Conservation (phyloP, 2,888 invertebrate species). For the Phaonia tiefii region DNA sequence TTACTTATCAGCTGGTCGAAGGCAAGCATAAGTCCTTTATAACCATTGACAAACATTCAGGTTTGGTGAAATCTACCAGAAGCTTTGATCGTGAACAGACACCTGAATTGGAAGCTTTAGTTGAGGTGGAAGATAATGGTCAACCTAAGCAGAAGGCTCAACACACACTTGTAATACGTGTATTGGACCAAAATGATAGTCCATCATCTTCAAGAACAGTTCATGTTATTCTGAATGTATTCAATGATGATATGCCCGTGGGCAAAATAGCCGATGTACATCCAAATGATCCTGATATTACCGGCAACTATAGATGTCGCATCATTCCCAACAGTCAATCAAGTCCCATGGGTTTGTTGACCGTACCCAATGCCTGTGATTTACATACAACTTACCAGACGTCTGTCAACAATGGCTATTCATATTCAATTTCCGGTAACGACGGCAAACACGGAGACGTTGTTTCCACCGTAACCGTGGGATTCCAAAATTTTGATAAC, state of each 20-base stretch:
- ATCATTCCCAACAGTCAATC: conserved; percentile 85
- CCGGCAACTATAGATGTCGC: conserved; percentile 93
- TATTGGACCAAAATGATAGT: conserved; percentile 94
- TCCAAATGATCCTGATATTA: conserved; percentile 95
- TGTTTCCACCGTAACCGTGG: conserved; percentile 91
- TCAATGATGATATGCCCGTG: conserved; percentile 87
- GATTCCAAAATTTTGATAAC: conserved; percentile 90
- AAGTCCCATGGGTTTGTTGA: conserved; percentile 83
- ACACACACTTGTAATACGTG: conserved; percentile 87
- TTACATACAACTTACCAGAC: conserved; percentile 87
- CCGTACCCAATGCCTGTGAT: conserved; percentile 89
- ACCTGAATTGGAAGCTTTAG: conserved; percentile 87
- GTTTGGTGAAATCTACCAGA: conserved; percentile 88
- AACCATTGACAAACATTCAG: conserved; percentile 89
- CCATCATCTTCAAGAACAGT: conserved; percentile 92
- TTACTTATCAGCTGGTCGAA: conserved; percentile 89
- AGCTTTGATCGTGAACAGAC: conserved; percentile 91
- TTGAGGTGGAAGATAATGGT: conserved; percentile 95
- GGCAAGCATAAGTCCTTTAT: conserved; percentile 90
- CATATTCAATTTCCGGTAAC: conserved; percentile 91
- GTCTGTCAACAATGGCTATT: conserved; percentile 86
- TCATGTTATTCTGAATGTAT: conserved; percentile 89
- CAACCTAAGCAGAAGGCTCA: conserved; percentile 91
- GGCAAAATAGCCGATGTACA: conserved; percentile 95
- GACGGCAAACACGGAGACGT: conserved; percentile 95